Base-by-base conservation (phyloP, 37 sponge, comb jelly and placozoan species). In the Lycopodina hypogea region DNA sequence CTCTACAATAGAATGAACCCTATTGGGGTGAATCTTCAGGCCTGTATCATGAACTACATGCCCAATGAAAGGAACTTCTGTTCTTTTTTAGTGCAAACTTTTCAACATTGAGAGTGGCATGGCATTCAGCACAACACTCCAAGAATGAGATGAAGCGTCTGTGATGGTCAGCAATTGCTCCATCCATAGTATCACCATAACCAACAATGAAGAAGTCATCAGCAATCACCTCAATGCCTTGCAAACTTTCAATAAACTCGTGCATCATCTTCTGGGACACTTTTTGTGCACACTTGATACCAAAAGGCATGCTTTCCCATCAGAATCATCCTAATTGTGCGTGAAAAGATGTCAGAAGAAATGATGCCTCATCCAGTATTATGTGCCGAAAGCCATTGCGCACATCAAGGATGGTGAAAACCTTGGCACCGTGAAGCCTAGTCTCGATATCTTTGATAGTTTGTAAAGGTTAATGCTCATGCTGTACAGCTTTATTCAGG, bases 371-470 rank as follows among this genome's bases (percentile, higher is more conserved):
- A 36, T 80, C 82, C 29, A 90, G 63, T 48, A 41, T 30, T 14
- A 90, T 69, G 26, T 90, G 91, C 91, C 87, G 86, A 42, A 80
- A 90, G 29, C 86, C 90, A 48, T 83, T 33, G 22, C 62, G 34
- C 6, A 50, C 86, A 86, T 85, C 90, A 1, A n/a, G n/a, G n/a
- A n/a, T n/a, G n/a, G n/a, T n/a, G n/a, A n/a, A n/a, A n/a, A n/a
- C n/a, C n/a, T n/a, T 81, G 70, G 21, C 82, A 38, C 71, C 71
- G 32, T 67, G 77, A 14, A 87, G 45, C 15, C 82, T 52, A 6
- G 88, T 77, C 3, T 62, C 82, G 28, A 60, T 17, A 7, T 60
- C 61, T 17, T 60, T 28, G 18, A 60, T 60, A 28, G 61, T 60
- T 8, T 23, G 61, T 60, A 81, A 42, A 24, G 78, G 91, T 42